phyloP scores from a whole-genome alignment of 92 coral and sea anemone genomes.

The Phenganax subtilis region DNA sequence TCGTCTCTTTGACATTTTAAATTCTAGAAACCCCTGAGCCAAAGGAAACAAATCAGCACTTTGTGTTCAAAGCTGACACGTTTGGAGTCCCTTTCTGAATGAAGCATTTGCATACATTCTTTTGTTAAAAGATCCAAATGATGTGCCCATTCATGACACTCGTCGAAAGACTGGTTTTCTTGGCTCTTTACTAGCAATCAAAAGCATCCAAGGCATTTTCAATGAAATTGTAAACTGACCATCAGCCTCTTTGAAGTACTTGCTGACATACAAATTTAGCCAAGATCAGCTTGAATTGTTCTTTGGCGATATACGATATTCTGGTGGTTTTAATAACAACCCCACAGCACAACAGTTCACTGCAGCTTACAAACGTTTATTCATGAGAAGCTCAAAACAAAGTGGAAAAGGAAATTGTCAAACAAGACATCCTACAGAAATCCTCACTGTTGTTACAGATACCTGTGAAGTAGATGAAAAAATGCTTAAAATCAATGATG shows the following conservation, averaged over 20 bases:
- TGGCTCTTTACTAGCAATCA: not conserved
- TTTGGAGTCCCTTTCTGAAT: not conserved
- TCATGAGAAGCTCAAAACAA: not conserved
- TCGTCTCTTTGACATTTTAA: not conserved
- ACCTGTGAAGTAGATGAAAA: not conserved
- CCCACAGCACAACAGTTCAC: not conserved
- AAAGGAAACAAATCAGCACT: no score
- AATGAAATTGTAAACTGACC: not conserved
- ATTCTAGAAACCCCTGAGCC: not conserved
- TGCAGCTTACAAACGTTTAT: not conserved
- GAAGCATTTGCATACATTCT: not conserved
- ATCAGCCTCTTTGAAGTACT: not conserved
- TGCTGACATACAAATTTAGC: conserved; percentile 17
- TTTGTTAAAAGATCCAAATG: no score
- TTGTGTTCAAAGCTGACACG: no score
- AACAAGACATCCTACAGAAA: not conserved
- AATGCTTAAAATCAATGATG: no score
- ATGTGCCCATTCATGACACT: no score
- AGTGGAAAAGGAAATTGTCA: not conserved
- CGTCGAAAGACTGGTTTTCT: no score
- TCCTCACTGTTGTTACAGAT: not conserved
- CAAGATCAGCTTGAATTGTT: conserved; percentile 3
- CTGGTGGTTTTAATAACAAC: not conserved
- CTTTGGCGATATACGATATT: no score
- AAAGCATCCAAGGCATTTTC: not conserved